Percentiles rank a stretch among this genome's conserved stretches.
These are phyloP conservation scores for Clamator glandarius DNA, from an alignment of 2,797 vertebrate genomes.

Conservation along the genomic window DNA sequence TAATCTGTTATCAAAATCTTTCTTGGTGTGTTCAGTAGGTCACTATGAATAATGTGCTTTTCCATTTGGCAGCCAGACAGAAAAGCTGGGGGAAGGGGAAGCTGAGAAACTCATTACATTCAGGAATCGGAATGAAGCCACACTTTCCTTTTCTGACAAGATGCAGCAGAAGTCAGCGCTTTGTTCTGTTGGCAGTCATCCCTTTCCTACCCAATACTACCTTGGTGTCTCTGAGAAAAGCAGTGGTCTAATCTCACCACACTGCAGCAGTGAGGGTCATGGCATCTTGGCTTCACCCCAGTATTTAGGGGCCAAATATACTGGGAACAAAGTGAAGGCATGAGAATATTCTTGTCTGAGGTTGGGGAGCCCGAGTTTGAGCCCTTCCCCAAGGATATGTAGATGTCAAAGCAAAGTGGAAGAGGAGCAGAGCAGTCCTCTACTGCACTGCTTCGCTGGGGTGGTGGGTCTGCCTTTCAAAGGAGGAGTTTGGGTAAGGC, in stretches of 20 bases:
- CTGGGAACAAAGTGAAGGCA: background rate
- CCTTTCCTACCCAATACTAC: background rate
- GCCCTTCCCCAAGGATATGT: rapidly evolving
- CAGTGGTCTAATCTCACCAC: background rate
- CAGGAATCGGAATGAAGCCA: background rate
- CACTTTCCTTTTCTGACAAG: background rate
- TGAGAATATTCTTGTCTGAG: rapidly evolving
- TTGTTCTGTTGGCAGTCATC: background rate
- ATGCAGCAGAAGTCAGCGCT: background rate
- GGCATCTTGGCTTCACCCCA: background rate
- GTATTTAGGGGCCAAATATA: rapidly evolving
- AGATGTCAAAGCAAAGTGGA: background rate
- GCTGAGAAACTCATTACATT: background rate
- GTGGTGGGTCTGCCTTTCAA: background rate
- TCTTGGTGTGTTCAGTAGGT: background rate
- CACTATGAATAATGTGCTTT: conserved; percentile 17
- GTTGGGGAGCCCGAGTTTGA: background rate
- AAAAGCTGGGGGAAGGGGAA: conserved; percentile 1
- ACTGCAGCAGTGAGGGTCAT: background rate
- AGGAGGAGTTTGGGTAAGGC: background rate
- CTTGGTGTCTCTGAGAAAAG: background rate
- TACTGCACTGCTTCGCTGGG: background rate
- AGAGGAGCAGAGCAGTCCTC: background rate
- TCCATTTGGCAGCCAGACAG: background rate
- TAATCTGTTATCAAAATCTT: conserved; percentile 9